Conservation (phyloP, 2,113 vertebrate species). For the Prinia subflava region DNA sequence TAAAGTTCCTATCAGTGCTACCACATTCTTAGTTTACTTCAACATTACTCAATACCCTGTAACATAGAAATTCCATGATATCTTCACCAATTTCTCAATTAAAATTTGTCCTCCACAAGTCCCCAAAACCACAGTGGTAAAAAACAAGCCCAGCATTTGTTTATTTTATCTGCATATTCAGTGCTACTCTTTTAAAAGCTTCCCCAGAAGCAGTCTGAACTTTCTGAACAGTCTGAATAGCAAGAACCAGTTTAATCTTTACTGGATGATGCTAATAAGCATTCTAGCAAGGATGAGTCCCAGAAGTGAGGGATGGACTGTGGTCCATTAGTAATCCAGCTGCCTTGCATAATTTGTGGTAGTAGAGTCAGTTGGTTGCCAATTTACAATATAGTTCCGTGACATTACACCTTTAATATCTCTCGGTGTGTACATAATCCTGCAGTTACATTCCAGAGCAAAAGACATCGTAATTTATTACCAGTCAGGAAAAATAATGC, state of each 20-base stretch:
- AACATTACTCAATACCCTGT: neutral
- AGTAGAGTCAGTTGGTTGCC: neutral
- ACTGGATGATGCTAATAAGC: neutral
- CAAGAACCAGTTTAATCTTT: neutral
- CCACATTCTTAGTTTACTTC: neutral
- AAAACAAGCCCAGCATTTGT: neutral
- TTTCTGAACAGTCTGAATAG: neutral
- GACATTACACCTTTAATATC: neutral
- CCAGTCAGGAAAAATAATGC: neutral
- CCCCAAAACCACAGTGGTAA: neutral
- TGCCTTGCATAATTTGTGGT: neutral
- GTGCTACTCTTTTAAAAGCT: neutral
- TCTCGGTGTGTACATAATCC: neutral
- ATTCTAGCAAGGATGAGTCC: neutral
- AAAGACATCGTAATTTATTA: neutral
- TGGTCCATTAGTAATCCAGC: neutral
- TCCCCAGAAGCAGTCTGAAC: neutral
- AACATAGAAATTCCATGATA: neutral
- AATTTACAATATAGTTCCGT: neutral
- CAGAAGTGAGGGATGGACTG: neutral
- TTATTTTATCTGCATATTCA: neutral
- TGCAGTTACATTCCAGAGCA: neutral
- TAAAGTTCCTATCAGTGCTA: neutral
- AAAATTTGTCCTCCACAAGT: neutral
- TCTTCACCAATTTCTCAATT: neutral